Evolutionary conservation across 2,888 invertebrate genomes (phyloP), one percentile per base, ranked within the genome.

Genomic region (Heliconius ethilla): DNA sequence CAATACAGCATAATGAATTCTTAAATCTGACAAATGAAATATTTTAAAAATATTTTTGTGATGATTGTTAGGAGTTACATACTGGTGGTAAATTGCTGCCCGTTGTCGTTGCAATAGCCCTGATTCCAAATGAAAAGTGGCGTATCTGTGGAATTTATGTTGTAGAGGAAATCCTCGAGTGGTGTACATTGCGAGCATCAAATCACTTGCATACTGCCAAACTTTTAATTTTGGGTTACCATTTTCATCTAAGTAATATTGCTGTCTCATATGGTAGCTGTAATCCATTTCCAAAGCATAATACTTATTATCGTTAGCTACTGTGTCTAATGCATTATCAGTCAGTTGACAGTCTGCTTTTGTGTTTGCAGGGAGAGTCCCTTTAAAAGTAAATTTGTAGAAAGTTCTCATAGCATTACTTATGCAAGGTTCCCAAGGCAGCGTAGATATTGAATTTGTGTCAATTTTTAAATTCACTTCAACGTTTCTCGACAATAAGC

Each of bases 351-450:
- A 91, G 75, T 86, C 84, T 67, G 84, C 81, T 40, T 81, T 82
- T 70, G 77, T 27, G 59, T 82, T 76, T 45, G 82, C 84, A 3
- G 90, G 90, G 6, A 91, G 82, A 40, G 78, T 82, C 70, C 85
- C 83, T 70, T 91, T 89, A 76, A 85, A 89, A 9, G 88, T 86
- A 70, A 83, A 87, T 67, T 82, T 63, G 62, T 86, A 89, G 80
- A 87, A 89, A 33, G 79, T 82, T 80, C 87, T 82, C 1, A 86
- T 83, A 37, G 84, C 73, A 65, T 83, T 82, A 78, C 86, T 87
- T 40, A 91, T 84, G 63, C 92, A 92, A 0, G 91, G 89, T 37
- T 86, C 82, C 82, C 84, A 62, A 5, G 86, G 84, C 45, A 88
- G 74, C 3, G 80, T 79, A 25, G 82, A 77, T 29, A 89, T 81